Percentiles rank a stretch among this genome's conserved stretches.
Conservation (phyloP, 1,140 invertebrate species). For the Venustaconcha ellipsiformis region DNA sequence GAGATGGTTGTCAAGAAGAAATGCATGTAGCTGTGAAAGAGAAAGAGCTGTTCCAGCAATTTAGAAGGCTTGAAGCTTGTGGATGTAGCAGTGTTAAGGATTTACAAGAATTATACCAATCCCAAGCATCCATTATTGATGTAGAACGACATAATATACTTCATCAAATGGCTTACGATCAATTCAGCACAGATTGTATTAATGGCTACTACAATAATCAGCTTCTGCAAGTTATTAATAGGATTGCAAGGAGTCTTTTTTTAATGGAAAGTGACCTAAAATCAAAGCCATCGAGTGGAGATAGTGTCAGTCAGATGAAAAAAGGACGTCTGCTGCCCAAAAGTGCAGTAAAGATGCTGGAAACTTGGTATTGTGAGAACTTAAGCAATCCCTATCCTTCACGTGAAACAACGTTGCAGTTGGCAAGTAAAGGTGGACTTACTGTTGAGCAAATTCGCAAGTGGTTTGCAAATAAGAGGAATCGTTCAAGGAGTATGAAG, state of each 20-base stretch:
- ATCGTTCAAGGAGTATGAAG: constrained; percentile 26
- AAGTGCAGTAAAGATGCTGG: constrained; percentile 23
- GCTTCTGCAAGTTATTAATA: constrained; percentile 15
- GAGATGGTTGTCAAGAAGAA: neutral
- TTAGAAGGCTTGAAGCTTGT: constrained; percentile 5
- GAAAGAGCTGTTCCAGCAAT: constrained; percentile 8
- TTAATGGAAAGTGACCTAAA: constrained; percentile 4
- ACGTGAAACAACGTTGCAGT: constrained; percentile 11
- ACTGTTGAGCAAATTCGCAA: constrained; percentile 33
- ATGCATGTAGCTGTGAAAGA: constrained; percentile 24
- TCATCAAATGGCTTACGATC: constrained; percentile 28
- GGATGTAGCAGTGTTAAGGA: constrained; percentile 4
- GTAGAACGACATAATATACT: constrained; percentile 26
- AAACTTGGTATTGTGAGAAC: constrained; percentile 31
- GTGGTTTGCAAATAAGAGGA: constrained; percentile 41
- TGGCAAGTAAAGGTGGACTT: constrained; percentile 27
- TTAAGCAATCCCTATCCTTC: constrained; percentile 34
- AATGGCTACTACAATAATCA: constrained; percentile 26
- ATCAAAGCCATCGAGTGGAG: neutral
- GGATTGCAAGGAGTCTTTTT: constrained; percentile 17
- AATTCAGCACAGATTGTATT: constrained; percentile 17
- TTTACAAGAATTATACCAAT: constrained; percentile 24
- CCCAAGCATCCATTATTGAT: constrained; percentile 25
- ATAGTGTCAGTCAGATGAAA: neutral
- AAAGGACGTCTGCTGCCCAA: constrained; percentile 29